These are phyloP conservation scores for Choristoneura rosaceana DNA, from an alignment of 2,888 invertebrate species.

Conservation along the genomic window DNA sequence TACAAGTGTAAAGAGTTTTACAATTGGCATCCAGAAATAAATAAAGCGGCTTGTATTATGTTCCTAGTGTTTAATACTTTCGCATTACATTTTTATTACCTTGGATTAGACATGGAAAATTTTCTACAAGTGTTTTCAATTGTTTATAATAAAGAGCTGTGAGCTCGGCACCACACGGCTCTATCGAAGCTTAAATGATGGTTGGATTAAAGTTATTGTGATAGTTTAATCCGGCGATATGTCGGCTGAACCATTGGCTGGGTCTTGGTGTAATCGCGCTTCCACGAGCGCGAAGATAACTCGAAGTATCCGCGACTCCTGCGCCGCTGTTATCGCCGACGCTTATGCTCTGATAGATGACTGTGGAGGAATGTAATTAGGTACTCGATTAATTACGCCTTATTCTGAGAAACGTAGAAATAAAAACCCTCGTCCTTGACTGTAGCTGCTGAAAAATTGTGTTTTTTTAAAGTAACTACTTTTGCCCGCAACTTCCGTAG, in stretches of 20 bases:
- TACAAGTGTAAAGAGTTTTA: too few relatives aligned
- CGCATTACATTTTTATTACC: background rate
- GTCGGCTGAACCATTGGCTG: background rate
- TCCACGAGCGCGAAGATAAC: background rate
- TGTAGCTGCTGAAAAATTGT: background rate
- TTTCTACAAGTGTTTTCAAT: conserved; percentile 1
- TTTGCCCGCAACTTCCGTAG: too few relatives aligned
- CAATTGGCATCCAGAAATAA: too few relatives aligned
- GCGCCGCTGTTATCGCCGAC: background rate
- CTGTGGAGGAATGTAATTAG: background rate
- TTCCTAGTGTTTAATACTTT: background rate
- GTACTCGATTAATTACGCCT: background rate
- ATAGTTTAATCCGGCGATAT: conserved; percentile 1
- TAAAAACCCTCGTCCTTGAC: background rate
- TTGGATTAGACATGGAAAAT: background rate
- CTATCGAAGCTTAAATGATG: background rate
- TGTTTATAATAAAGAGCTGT: background rate
- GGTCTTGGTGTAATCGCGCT: background rate
- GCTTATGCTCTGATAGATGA: conserved; percentile 5
- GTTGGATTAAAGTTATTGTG: background rate
- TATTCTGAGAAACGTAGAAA: background rate
- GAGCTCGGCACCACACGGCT: background rate
- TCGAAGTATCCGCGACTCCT: background rate
- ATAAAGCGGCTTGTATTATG: too few relatives aligned
- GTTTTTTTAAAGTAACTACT: too few relatives aligned